Percentiles rank a stretch among this genome's conserved stretches.
Conservation (phyloP, 64 coral and sea anemone species). For the Pachyseris speciosa region DNA sequence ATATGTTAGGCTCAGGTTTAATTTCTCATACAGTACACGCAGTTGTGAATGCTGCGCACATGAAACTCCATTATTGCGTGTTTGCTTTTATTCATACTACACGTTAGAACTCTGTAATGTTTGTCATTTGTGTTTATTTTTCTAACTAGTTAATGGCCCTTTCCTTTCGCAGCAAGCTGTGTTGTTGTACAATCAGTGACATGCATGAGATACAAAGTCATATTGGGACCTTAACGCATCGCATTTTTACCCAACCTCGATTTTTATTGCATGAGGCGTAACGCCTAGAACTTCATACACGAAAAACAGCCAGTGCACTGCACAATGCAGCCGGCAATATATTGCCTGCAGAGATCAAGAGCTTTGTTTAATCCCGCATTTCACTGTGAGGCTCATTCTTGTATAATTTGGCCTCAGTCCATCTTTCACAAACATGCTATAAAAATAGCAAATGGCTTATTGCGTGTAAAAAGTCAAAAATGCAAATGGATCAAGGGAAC, state of each 20-base stretch:
- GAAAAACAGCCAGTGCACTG: background rate
- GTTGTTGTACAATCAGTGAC: slow-evolving; percentile 65
- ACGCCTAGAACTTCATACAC: slow-evolving; percentile 8
- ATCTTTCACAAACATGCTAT: slow-evolving; percentile 17
- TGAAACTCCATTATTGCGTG: no score
- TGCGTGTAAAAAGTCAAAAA: slow-evolving; percentile 14
- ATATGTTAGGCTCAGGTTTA: no score
- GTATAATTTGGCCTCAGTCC: slow-evolving; percentile 32
- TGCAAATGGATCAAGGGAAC: slow-evolving; percentile 37
- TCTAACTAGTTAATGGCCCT: slow-evolving; percentile 38
- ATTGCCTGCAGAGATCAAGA: slow-evolving; percentile 30
- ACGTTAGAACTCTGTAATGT: background rate
- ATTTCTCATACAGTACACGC: no score
- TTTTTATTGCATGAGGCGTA: slow-evolving; percentile 46
- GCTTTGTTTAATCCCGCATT: slow-evolving; percentile 3
- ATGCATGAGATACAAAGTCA: slow-evolving; percentile 70
- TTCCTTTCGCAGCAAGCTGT: slow-evolving; percentile 94
- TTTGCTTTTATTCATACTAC: no score
- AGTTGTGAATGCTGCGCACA: no score
- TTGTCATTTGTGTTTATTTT: slow-evolving; percentile 19
- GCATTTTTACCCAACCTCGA: background rate
- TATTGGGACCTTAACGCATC: slow-evolving; percentile 20
- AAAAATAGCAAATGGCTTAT: slow-evolving; percentile 35
- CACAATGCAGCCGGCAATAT: slow-evolving; percentile 4
- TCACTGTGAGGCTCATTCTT: slow-evolving; percentile 18